Conservation (phyloP, 2,888 invertebrate species). For the Caenorhabditis sp. region DNA sequence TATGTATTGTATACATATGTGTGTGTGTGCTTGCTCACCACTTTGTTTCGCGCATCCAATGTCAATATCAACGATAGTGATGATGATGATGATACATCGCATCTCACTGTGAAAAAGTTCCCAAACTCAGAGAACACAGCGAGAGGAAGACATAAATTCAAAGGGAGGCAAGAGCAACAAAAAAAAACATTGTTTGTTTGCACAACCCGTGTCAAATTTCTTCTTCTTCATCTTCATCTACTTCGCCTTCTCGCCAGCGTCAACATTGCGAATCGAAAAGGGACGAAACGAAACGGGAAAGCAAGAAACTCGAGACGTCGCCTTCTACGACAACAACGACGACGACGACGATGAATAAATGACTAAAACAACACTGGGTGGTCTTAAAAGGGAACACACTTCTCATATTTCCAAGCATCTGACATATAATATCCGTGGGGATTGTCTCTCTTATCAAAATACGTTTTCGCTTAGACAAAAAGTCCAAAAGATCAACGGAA, state of each 20-base stretch:
- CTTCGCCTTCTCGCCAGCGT: neutral
- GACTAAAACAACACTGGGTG: neutral
- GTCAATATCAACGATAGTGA: neutral
- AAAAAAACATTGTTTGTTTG: conserved; percentile 1
- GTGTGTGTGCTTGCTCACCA: neutral
- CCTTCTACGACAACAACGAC: neutral
- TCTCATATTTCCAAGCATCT: neutral
- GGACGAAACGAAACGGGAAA: neutral
- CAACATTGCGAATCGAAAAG: neutral
- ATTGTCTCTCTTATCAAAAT: neutral
- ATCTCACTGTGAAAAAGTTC: neutral
- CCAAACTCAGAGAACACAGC: neutral
- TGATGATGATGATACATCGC: neutral
- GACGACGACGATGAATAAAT: neutral
- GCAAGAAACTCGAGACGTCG: neutral
- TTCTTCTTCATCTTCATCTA: neutral
- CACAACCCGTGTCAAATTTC: conserved; percentile 1
- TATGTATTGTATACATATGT: neutral
- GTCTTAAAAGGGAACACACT: neutral
- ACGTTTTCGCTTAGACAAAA: neutral
- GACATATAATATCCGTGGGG: neutral
- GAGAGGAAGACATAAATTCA: neutral
- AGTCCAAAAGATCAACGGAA: neutral
- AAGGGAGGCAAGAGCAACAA: neutral
- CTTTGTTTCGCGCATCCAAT: conserved; percentile 1